Evolutionary conservation across 2,888 invertebrate genomes (phyloP).

Genomic region (Bombyx huttoni): DNA sequence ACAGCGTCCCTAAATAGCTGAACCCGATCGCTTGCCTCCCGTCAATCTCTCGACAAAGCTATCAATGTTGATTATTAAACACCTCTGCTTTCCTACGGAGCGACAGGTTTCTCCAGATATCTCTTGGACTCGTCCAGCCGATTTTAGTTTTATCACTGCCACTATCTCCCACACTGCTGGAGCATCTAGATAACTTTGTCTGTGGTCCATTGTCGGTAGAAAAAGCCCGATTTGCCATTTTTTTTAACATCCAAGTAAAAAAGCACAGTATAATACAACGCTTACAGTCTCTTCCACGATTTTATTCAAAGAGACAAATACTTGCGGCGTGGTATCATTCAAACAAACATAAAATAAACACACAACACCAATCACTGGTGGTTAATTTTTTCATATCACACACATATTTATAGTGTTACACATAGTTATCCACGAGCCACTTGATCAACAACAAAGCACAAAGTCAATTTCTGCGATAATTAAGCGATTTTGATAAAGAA

Average conservation of each 20-base stretch:
- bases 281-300: not conserved
- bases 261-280: too few relatives aligned
- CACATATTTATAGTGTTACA: too few relatives aligned
- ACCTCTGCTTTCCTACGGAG: conserved; percentile 63
- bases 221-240: conserved; percentile 52
- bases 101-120: conserved; percentile 65
- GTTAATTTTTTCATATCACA: not conserved
- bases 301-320: not conserved
- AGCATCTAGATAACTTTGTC: conserved; percentile 51
- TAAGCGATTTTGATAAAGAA: not conserved
- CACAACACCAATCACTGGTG: not conserved
- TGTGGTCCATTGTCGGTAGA: conserved; percentile 39
- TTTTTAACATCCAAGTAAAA: conserved; percentile 25
- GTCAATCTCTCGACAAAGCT: conserved; percentile 4
- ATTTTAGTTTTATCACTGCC: conserved; percentile 53
- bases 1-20: conserved; percentile 4
- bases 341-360: not conserved
- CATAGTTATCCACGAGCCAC: not conserved
- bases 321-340: not conserved
- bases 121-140: conserved; percentile 63
- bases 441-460: not conserved
- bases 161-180: conserved; percentile 57
- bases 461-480: not conserved
- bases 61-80: conserved; percentile 13
- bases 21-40: conserved; percentile 7